A percentile compares a stretch with the other conserved stretches of the same genome.
These are phyloP conservation scores for Forbesichthys agassizii DNA, from an alignment of 2,113 vertebrate genomes.

Conservation along the genomic window DNA sequence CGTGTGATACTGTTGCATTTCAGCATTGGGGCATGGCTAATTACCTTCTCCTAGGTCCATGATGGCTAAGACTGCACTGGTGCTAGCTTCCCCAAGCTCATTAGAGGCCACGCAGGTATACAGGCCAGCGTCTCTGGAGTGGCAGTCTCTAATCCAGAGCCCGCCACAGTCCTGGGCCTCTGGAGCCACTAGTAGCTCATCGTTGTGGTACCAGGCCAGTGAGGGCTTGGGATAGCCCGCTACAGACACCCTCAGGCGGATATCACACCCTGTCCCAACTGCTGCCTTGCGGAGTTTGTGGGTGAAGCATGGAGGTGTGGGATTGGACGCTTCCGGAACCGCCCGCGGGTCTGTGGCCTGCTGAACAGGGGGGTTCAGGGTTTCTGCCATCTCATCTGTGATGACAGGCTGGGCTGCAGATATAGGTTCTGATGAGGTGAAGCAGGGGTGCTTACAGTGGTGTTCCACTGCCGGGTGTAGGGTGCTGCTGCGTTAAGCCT, in stretches of 20 bases:
- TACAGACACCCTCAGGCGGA: slow-evolving; percentile 84
- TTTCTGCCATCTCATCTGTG: slow-evolving; percentile 44
- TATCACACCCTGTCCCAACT: slow-evolving; percentile 85
- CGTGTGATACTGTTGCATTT: too few species aligned
- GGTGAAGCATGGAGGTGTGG: slow-evolving; percentile 75
- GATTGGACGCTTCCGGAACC: slow-evolving; percentile 29
- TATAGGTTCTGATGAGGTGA: slow-evolving; percentile 51
- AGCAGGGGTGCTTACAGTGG: not conserved
- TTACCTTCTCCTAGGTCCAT: slow-evolving; percentile 87
- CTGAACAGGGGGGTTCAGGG: slow-evolving; percentile 70
- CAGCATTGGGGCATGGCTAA: not conserved
- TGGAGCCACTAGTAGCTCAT: slow-evolving; percentile 63
- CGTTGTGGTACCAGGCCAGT: slow-evolving; percentile 88
- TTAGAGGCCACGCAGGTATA: slow-evolving; percentile 89
- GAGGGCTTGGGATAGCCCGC: slow-evolving; percentile 81
- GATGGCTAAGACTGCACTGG: slow-evolving; percentile 83
- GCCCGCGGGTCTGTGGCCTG: slow-evolving; percentile 76
- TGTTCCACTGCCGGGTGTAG: not conserved
- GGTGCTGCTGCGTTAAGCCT: slow-evolving; percentile 20
- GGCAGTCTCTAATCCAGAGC: slow-evolving; percentile 89
- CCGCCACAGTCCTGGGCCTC: slow-evolving; percentile 82
- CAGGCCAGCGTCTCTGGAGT: slow-evolving; percentile 80
- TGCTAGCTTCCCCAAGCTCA: slow-evolving; percentile 80
- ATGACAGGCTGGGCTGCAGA: slow-evolving; percentile 52
- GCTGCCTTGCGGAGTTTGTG: slow-evolving; percentile 86